These are phyloP conservation scores for Oopsacas minuta DNA, from an alignment of 37 sponge, comb jelly and placozoan genomes.

Conservation along the genomic window DNA sequence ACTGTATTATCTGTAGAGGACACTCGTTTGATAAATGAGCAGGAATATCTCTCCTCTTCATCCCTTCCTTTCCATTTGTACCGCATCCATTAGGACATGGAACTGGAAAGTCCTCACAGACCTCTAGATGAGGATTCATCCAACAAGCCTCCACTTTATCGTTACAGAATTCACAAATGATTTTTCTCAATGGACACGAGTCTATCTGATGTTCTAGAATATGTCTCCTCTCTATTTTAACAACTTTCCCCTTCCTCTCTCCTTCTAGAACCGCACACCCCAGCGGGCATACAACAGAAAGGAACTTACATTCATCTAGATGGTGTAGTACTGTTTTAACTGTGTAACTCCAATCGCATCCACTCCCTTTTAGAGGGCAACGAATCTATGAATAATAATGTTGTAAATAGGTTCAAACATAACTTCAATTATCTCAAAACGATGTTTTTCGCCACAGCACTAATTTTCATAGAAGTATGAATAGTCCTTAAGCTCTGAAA, in stretches of 20 bases:
- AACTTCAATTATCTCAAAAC: too few species aligned
- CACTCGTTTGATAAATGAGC: background rate
- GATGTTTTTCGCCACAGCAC: too few species aligned
- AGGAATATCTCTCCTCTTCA: background rate
- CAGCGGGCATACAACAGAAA: background rate
- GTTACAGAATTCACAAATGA: background rate
- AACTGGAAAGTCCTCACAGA: background rate
- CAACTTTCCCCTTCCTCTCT: background rate
- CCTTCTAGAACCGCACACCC: background rate
- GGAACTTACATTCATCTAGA: background rate
- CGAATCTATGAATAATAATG: background rate
- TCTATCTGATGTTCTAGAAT: background rate
- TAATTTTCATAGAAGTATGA: too few species aligned
- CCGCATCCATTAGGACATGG: background rate
- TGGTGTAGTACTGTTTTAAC: background rate
- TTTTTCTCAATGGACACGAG: background rate
- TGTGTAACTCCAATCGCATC: background rate
- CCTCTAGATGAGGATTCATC: background rate
- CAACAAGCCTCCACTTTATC: background rate
- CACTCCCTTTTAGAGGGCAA: background rate
- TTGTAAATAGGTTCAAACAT: background rate
- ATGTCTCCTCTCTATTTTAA: background rate
- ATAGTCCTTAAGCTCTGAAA: too few species aligned
- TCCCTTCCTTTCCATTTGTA: background rate
- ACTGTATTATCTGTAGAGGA: background rate